phyloP scores from a whole-genome alignment of 1,140 invertebrate species.

The Aethina tumida region DNA sequence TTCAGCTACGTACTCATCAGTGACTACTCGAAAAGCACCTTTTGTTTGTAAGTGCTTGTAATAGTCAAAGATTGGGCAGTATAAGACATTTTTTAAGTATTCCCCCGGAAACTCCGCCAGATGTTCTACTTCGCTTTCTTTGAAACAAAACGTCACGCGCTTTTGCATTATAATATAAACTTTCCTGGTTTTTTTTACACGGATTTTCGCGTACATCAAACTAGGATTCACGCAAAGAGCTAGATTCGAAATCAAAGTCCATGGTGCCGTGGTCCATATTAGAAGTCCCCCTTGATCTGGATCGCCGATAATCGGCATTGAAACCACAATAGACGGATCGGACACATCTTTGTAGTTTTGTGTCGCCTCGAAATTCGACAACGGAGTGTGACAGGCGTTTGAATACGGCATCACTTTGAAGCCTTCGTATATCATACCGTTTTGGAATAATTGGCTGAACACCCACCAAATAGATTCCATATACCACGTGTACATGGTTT shows the following conservation, averaged over 20 bases:
- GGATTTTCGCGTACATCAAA: slow-evolving; percentile 75
- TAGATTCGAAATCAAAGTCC: slow-evolving; percentile 97
- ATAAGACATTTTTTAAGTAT: slow-evolving; percentile 70
- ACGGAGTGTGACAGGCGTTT: slow-evolving; percentile 91
- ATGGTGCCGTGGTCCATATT: slow-evolving; percentile 99
- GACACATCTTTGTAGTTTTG: slow-evolving; percentile 99
- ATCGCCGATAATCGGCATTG: slow-evolving; percentile 68
- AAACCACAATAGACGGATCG: slow-evolving; percentile 88
- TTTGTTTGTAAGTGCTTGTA: slow-evolving; percentile 58
- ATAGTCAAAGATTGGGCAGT: slow-evolving; percentile 89
- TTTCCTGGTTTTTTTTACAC: slow-evolving; percentile 57
- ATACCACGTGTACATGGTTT: slow-evolving; percentile 96
- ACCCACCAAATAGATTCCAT: slow-evolving; percentile 99
- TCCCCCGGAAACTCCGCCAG: slow-evolving; percentile 74
- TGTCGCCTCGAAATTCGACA: slow-evolving; percentile 98
- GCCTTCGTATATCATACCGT: slow-evolving; percentile 93
- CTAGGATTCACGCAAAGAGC: slow-evolving; percentile 90
- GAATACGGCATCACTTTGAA: slow-evolving; percentile 99
- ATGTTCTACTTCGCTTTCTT: slow-evolving; percentile 60
- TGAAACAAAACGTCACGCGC: slow-evolving; percentile 69
- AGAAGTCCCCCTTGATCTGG: slow-evolving; percentile 59
- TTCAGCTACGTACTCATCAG: slow-evolving; percentile 88
- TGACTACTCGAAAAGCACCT: slow-evolving; percentile 78
- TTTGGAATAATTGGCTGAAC: slow-evolving; percentile 91
- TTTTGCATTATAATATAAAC: slow-evolving; percentile 85